phyloP scores from a whole-genome alignment of 2,113 vertebrate genomes.

The Elaphurus davidianus region DNA sequence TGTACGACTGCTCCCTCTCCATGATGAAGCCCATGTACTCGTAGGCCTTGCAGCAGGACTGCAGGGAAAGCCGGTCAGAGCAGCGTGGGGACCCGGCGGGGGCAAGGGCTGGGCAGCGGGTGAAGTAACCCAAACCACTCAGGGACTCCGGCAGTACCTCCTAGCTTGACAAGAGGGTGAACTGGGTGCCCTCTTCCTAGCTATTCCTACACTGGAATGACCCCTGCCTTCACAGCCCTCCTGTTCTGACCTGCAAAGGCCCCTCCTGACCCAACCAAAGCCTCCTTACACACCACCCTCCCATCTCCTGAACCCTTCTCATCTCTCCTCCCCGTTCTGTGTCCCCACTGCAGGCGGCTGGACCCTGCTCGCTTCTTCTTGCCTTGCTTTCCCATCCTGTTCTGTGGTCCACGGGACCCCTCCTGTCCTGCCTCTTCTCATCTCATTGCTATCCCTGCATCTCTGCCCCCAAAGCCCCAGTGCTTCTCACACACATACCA shows the following conservation, averaged over 20 bases:
- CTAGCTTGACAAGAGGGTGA: background rate
- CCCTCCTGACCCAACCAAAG: background rate
- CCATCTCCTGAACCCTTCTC: background rate
- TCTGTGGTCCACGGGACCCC: background rate
- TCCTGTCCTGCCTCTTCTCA: background rate
- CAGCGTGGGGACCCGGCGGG: fast-evolving
- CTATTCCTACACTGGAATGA: fast-evolving
- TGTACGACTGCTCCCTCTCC: constrained; percentile 85
- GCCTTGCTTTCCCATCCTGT: background rate
- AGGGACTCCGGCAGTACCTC: background rate
- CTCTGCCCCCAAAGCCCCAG: background rate
- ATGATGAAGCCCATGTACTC: constrained; percentile 85
- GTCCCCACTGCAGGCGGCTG: fast-evolving
- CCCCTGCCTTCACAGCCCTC: background rate
- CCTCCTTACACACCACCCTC: background rate
- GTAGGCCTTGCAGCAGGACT: constrained; percentile 86
- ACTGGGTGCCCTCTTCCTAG: background rate
- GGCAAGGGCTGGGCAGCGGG: background rate
- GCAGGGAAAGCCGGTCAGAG: background rate
- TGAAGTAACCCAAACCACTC: background rate
- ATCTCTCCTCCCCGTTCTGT: background rate
- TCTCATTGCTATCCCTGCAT: background rate
- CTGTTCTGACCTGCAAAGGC: background rate
- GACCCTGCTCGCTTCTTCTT: fast-evolving
- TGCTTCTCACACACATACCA: background rate